Evolutionary conservation across 2,797 vertebrate genomes (phyloP), one percentile per base, ranked within the genome.

Genomic region (Luscinia luscinia): DNA sequence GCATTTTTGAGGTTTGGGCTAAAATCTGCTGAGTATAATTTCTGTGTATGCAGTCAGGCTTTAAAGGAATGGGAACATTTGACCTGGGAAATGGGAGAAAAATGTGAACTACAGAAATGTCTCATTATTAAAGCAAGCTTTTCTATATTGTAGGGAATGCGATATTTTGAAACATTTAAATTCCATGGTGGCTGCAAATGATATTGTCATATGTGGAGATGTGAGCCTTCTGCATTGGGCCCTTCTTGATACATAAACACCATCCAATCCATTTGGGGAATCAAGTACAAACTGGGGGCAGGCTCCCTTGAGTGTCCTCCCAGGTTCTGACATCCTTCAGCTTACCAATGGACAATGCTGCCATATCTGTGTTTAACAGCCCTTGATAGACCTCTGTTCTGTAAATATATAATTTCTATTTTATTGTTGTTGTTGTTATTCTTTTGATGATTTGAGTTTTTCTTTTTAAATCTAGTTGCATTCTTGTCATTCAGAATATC

Each of bases 11-110:
- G 82, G 24, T 74, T 87, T 68, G 57, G n/a, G 28, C 40, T 80
- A 51, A 89, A 94, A 80, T 84, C 21, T 73, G 43, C 59, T 36
- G 34, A 73, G 36, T 57, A 12, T 69, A 40, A 69, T 82, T 94
- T 91, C 55, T 89, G 15, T 41, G 24, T 18, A 32, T 70, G 34
- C 59, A 45, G 18, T 82, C 46, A 74, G 41, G 22, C 51, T 85
- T 75, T 68, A 67, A 79, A 45, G 9, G 55, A 89, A 45, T 63
- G 41, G 76, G 27, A 85, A 64, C 1, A 0, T 61, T 72, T 91
- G 70, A 77, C 55, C 23, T 62, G 28, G 54, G 51, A 66, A 66
- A 75, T 1, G 1, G 38, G 40, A 83, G 62, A 62, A 84, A 90
- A 80, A 85, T 13, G n/a, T 48, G 30, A 55, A 45, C 28, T 66